Base-by-base conservation (phyloP, 1,140 invertebrate genomes). In the Mycetomoellerius zeteki region DNA sequence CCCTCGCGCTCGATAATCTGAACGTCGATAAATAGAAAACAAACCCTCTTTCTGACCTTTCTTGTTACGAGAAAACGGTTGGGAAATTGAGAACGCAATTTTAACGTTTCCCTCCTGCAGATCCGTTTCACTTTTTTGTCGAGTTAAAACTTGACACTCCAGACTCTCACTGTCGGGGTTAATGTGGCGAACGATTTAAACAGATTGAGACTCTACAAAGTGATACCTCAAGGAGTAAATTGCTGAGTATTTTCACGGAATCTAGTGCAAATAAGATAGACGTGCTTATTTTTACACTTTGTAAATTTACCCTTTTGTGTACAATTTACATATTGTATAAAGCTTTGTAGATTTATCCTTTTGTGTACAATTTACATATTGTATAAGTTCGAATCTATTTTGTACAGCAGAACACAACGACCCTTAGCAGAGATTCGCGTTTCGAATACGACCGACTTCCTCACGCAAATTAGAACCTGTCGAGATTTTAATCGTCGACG, bases 1-100 rank as follows among this genome's bases (percentile, higher is more conserved):
- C 88, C 76, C 73, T 80, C 64, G 47, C 69, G 54, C 67, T 62
- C 88, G 84, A 89, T 81, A 80, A 89, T 85, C 62, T 24, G 24
- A 50, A 82, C 54, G 80, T 67, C 77, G 47, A 27, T 43, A 43
- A 21, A 56, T 27, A 56, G 54, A n/a, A n/a, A 37, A 52, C 6
- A 12, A 27, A 10, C 4, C 37, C 12, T 60, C 56, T 16, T 58
- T 72, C 54, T 30, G 43, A 3, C 37, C 33, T 89, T 89, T 86
- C 69, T 72, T 58, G 21, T 24, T 16, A 7, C 21, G 8, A 21
- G 27, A 86, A 81, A 81, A 80, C 54, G 30, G 30, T 58, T 56
- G 65, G 24, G 19, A 72, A 82, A 82, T 58, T 43, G 33, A 58
- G 52, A 58, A 21, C 33, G 67, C n/a, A 82, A 72, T 82, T 67